phyloP scores from a whole-genome alignment of 2,797 vertebrate genomes.

The Lacerta agilis region DNA sequence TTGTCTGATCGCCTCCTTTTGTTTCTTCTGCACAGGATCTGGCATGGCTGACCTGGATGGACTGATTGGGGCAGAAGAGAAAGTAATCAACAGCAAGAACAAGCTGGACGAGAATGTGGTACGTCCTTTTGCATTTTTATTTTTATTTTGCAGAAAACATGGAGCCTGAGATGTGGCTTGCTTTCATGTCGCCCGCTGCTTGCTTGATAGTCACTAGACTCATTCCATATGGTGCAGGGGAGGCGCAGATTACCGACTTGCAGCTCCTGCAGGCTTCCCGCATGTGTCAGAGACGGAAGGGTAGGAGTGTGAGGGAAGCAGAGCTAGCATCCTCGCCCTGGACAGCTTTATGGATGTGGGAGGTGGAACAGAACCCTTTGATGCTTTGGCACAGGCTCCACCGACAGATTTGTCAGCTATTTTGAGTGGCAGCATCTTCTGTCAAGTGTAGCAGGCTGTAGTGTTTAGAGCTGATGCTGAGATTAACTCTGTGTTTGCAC shows the following conservation, averaged over 20 bases:
- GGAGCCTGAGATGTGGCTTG: not conserved
- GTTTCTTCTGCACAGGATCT: conserved; percentile 83
- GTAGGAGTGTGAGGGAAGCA: conserved; percentile 43
- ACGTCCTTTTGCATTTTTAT: conserved; percentile 64
- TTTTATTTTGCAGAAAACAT: not conserved
- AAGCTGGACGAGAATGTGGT: conserved; percentile 93
- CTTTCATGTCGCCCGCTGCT: conserved; percentile 32
- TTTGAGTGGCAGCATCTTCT: not conserved
- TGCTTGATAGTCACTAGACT: conserved; percentile 24
- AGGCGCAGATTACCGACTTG: conserved; percentile 41
- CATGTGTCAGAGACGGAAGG: conserved; percentile 51
- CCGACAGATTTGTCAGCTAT: not conserved
- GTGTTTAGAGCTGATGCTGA: not conserved
- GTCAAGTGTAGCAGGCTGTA: not conserved
- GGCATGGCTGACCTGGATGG: conserved; percentile 88
- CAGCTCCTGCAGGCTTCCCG: conserved; percentile 26
- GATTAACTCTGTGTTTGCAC: not conserved
- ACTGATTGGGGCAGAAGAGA: conserved; percentile 92
- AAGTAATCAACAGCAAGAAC: conserved; percentile 92
- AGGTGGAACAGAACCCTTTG: not conserved
- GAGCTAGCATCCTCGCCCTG: not conserved
- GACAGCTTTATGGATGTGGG: not conserved
- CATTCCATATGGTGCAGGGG: conserved; percentile 31
- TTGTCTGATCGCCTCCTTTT: not conserved
- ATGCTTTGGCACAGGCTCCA: not conserved